Percentiles rank a stretch among this genome's conserved stretches.
Evolutionary conservation across 2,888 invertebrate genomes (phyloP).

Genomic region (Cheilosia impressa): DNA sequence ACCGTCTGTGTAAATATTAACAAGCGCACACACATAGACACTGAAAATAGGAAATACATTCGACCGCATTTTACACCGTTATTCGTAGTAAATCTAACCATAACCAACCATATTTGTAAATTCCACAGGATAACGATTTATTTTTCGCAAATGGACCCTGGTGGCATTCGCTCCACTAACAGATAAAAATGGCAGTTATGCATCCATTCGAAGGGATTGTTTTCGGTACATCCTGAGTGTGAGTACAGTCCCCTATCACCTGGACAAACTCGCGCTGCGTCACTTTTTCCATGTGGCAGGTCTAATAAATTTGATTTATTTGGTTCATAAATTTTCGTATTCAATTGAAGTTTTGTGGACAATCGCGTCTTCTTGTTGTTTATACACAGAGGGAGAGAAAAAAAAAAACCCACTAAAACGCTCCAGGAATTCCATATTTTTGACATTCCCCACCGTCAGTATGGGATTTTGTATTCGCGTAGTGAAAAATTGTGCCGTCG

Average conservation of each 20-base stretch:
- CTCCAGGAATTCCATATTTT: constrained; percentile 16
- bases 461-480: too few relatives aligned
- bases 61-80: background rate
- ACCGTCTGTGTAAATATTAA: background rate
- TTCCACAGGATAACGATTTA: background rate
- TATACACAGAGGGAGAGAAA: background rate
- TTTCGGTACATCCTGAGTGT: background rate
- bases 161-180: constrained; percentile 2
- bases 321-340: constrained; percentile 60
- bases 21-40: background rate
- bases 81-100: background rate
- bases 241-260: constrained; percentile 26
- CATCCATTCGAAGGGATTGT: background rate
- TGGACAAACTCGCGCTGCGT: constrained; percentile 15
- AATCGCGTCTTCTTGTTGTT: constrained; percentile 18
- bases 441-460: background rate
- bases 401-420: background rate
- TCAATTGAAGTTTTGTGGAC: constrained; percentile 64
- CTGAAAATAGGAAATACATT: background rate
- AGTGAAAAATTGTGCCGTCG: constrained; percentile 41
- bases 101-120: too few relatives aligned
- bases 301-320: constrained; percentile 69
- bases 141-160: background rate
- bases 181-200: constrained; percentile 47
- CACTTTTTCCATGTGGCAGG: constrained; percentile 12